Conservation (phyloP, 2,113 vertebrate species). For the Podilymbus podiceps region DNA sequence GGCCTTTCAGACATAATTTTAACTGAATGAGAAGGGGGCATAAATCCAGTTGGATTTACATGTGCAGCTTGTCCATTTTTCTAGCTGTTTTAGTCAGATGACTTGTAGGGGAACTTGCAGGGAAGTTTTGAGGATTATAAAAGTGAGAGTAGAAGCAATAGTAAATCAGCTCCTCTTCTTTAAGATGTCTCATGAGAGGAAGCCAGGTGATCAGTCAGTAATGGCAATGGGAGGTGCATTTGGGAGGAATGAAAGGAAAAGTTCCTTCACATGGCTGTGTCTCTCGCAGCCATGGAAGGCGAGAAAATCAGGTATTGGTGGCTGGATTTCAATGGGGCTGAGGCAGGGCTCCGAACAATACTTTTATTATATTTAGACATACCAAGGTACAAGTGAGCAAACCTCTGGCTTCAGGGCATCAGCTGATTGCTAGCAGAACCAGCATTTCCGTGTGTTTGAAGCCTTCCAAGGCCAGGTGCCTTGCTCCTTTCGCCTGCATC, state of each 20-base stretch:
- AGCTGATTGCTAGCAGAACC: slow-evolving; percentile 43
- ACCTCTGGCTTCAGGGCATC: slow-evolving; percentile 55
- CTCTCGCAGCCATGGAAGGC: neutral
- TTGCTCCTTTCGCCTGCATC: neutral
- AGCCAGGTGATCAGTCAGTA: neutral
- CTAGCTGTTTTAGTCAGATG: neutral
- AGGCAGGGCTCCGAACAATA: slow-evolving; percentile 34
- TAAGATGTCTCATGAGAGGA: neutral
- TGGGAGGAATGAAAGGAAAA: slow-evolving; percentile 4
- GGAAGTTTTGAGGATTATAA: neutral
- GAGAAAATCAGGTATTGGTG: slow-evolving; percentile 47
- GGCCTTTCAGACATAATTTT: neutral
- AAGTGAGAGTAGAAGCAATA: neutral
- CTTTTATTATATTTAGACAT: slow-evolving; percentile 35
- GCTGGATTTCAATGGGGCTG: slow-evolving; percentile 4
- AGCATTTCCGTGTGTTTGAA: slow-evolving; percentile 10
- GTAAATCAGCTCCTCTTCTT: neutral
- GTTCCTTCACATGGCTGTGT: neutral
- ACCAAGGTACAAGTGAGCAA: slow-evolving; percentile 22
- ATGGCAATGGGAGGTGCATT: neutral
- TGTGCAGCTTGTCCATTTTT: neutral
- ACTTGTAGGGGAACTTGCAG: neutral
- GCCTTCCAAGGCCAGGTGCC: neutral
- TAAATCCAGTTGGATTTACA: neutral
- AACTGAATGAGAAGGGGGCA: neutral